Base-by-base conservation (phyloP, 2,888 invertebrate species). In the Lepidonotus clava region DNA sequence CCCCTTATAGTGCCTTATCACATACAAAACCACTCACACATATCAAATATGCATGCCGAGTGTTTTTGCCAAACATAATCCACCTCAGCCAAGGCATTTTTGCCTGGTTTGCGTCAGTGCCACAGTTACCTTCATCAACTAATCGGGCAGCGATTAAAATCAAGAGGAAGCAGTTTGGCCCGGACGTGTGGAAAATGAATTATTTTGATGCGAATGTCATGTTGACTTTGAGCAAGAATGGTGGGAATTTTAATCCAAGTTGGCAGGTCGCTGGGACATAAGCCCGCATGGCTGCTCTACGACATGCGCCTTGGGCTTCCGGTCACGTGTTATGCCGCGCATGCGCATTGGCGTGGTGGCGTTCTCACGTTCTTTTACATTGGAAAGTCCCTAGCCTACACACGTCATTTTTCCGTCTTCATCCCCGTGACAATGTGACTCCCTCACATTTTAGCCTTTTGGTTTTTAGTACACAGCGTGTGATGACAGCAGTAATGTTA, bases 1-100 rank as follows among this genome's bases (percentile, higher is more conserved):
- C n/a, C 14, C 18, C 36, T 71, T 71, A 71, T 38, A 34, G 71
- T 36, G 71, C 71, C 34, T 38, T 71, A 71, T 71, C 71, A 71
- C 71, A 71, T 71, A 71, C 36, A 38, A 71, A 71, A 71, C 71
- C 71, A 36, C 71, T 71, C 71, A 36, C 71, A 18, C 71, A 6
- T n/a, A 71, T 71, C n/a, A 71, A 71, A 71, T 71, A 71, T 71
- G 32, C 38, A 71, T 32, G 34, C 36, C 34, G 18, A 34, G 8
- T 34, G 71, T 34, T 71, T 28, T n/a, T 32, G 71, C 38, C 71
- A 71, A 71, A 36, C 71, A 71, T 38, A 71, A 71, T 71, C 8
- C 56, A 5, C 24, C n/a, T n/a, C 5, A 14, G n/a, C 21, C 56
- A n/a, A 24, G 24, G n/a, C 21, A 24, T 24, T 11, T 56, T 56